Base-by-base conservation (phyloP, 2,797 vertebrate species). In the Phrynocephalus vlangalii region DNA sequence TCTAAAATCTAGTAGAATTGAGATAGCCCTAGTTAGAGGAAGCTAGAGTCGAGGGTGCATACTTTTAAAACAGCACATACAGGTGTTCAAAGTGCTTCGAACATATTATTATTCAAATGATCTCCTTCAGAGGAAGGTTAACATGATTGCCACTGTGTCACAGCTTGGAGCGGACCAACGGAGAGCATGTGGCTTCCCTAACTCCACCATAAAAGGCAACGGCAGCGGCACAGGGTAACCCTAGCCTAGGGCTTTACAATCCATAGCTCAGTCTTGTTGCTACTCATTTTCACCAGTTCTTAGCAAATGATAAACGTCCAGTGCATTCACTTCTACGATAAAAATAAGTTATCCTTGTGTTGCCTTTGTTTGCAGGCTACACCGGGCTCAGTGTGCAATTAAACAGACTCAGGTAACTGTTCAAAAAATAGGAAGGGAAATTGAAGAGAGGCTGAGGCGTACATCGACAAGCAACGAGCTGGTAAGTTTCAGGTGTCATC, bases 381-480 rank as follows among this genome's bases (percentile, higher is more conserved):
- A 99, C 96, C 98, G 98, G 87, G 98, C 98, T 84, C 99, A 99
- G 94, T 98, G 98, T 97, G 99, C 98, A 96, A 99, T 99, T 97
- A 99, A 99, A 96, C 99, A 99, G 97, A 99, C 98, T 96, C 99
- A 99, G 97, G 98, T 99, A 95, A 99, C 98, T 0, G 99, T 99
- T 94, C 99, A 99, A 96, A 99, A 97, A 95, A 98, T 99, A 86
- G 98, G 98, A 92, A 99, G 97, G 94, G 98, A 99, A 97, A 99
- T 99, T n/a, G 99, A 99, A 96, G 98, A 99, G 92, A 99, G 98
- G 91, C 97, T 99, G 73, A 96, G 97, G 95, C 98, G 98, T 82
- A 98, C 98, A 0, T 98, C 98, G 3, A 95, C 98, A 71, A 98
- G 98, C 96, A 99, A 98, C 0, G 98, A 98, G 56, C 97, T 98